Evolutionary conservation across 2,888 invertebrate species (phyloP).

Genomic region (Phymatocera aterrima): DNA sequence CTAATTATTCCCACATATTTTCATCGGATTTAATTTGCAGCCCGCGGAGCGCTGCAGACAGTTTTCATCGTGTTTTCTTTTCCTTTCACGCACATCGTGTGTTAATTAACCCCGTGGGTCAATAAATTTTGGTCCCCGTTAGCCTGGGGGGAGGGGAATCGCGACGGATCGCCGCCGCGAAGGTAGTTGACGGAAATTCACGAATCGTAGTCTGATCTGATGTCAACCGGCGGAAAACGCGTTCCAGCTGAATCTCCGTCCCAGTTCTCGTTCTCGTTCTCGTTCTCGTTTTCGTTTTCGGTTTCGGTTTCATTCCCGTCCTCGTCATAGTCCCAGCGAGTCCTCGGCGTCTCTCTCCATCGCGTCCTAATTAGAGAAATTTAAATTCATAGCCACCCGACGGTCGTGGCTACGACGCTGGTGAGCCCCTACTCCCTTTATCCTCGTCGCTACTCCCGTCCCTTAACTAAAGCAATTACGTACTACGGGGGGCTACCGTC

Average conservation of each 20-base stretch:
- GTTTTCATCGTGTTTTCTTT: too few relatives aligned
- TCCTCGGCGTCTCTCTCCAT: conserved; percentile 50
- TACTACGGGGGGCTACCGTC: conserved; percentile 52
- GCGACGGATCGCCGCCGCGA: too few relatives aligned
- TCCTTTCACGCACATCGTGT: too few relatives aligned
- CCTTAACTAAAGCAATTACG: conserved; percentile 70
- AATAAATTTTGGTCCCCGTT: conserved; percentile 74
- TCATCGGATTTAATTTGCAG: too few relatives aligned
- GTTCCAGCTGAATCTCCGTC: conserved; percentile 13
- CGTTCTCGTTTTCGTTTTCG: conserved; percentile 23
- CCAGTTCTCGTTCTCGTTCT: background rate
- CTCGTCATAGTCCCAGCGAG: background rate
- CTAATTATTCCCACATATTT: too few relatives aligned
- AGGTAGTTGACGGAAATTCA: conserved; percentile 72
- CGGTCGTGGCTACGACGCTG: conserved; percentile 57
- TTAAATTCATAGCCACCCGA: conserved; percentile 73
- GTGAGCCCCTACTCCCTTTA: conserved; percentile 18
- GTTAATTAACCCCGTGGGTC: conserved; percentile 73
- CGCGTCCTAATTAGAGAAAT: conserved; percentile 73
- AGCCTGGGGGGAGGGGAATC: conserved; percentile 43
- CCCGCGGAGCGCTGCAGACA: too few relatives aligned
- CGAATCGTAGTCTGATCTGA: conserved; percentile 73
- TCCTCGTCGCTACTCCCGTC: conserved; percentile 48
- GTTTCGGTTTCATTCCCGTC: background rate
- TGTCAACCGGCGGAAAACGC: conserved; percentile 67